A percentile compares a stretch with the other conserved stretches of the same genome.
These are phyloP conservation scores for Streblospio benedicti DNA, from an alignment of 1,140 invertebrate species.

Conservation along the genomic window DNA sequence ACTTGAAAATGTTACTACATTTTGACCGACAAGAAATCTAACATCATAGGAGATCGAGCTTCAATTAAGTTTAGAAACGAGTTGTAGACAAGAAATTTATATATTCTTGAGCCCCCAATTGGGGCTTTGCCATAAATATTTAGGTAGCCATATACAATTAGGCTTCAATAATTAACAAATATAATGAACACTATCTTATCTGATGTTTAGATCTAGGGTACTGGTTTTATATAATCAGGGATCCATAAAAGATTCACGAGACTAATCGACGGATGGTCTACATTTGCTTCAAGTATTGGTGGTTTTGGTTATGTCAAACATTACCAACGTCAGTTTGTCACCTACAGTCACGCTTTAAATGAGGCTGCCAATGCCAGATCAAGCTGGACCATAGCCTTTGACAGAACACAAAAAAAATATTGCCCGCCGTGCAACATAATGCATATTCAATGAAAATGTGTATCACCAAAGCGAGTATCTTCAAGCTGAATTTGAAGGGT, in stretches of 20 bases:
- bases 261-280: conserved; percentile 1
- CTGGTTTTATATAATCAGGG: conserved; percentile 1
- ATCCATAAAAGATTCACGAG: conserved; percentile 3
- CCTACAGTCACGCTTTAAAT: too few species aligned
- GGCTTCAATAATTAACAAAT: not conserved
- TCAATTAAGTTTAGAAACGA: too few species aligned
- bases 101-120: too few species aligned
- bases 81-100: too few species aligned
- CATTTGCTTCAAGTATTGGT: not conserved
- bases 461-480: conserved; percentile 4
- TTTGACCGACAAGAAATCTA: too few species aligned
- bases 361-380: too few species aligned
- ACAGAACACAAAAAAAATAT: not conserved
- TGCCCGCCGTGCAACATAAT: not conserved
- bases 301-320: not conserved
- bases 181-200: not conserved
- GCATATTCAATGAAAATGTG: conserved; percentile 8
- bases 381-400: too few species aligned
- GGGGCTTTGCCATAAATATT: not conserved
- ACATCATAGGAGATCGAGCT: too few species aligned
- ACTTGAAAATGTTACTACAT: too few species aligned
- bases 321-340: too few species aligned
- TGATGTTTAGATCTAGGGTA: not conserved
- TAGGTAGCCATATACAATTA: not conserved
- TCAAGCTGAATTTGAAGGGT: conserved; percentile 11